Conservation (phyloP, 2,113 vertebrate species). For the Camelus dromedarius region DNA sequence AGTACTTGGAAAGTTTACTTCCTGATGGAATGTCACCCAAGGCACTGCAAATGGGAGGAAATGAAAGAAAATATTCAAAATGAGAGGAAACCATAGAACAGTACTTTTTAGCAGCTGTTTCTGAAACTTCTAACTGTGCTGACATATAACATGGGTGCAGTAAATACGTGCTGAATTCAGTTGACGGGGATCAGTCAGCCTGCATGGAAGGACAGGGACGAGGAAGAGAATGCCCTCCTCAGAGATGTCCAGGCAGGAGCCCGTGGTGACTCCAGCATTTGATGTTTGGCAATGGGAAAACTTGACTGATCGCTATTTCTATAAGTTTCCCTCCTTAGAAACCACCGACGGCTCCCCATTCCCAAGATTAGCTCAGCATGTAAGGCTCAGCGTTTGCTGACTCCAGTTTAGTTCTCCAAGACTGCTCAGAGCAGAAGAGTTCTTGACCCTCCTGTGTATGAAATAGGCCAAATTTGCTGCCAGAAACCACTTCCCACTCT, state of each 20-base stretch:
- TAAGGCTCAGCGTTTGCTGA: neutral
- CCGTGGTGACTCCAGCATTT: neutral
- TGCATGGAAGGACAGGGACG: neutral
- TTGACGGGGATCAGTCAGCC: neutral
- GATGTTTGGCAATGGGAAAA: neutral
- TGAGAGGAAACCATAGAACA: slow-evolving; percentile 59
- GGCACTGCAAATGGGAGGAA: slow-evolving; percentile 61
- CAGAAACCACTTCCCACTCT: fast-evolving
- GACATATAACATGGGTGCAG: neutral
- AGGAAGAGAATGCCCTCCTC: neutral
- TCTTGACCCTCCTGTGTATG: neutral
- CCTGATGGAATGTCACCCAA: slow-evolving; percentile 67
- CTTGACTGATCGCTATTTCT: neutral
- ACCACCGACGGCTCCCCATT: neutral
- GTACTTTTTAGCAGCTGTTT: slow-evolving; percentile 60
- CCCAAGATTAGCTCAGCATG: neutral
- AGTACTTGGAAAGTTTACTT: slow-evolving; percentile 77
- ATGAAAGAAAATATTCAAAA: slow-evolving; percentile 77
- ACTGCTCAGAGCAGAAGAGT: neutral
- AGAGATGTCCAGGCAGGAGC: neutral
- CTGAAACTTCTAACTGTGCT: slow-evolving; percentile 14
- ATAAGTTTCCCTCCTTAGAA: neutral
- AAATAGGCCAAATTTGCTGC: neutral
- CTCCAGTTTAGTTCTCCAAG: neutral
- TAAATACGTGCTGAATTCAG: neutral